These are phyloP conservation scores for Enteromius argenteus DNA, from an alignment of 2,797 vertebrate species.

Conservation along the genomic window DNA sequence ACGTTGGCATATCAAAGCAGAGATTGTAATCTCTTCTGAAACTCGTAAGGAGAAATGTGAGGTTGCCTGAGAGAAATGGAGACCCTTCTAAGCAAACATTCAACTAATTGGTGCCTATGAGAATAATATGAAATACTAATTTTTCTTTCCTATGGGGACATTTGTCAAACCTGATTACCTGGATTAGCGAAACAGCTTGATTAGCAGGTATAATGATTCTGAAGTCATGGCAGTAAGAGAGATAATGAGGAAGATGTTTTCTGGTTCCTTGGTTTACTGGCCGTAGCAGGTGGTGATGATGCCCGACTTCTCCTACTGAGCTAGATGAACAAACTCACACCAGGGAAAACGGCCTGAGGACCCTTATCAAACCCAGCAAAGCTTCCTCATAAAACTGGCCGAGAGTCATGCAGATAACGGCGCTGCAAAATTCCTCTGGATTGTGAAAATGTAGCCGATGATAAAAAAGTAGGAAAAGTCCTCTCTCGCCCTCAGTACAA, in stretches of 20 bases:
- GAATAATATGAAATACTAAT: background rate
- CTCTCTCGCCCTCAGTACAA: slow-evolving; percentile 27
- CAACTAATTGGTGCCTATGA: background rate
- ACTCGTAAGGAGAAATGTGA: background rate
- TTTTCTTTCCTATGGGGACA: slow-evolving; percentile 7
- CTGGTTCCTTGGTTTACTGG: slow-evolving; percentile 39
- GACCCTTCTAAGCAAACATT: background rate
- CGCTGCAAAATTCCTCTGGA: slow-evolving; percentile 10
- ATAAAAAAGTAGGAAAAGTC: slow-evolving; percentile 29
- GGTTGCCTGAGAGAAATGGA: background rate
- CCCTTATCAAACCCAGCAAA: slow-evolving; percentile 53
- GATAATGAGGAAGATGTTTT: slow-evolving; percentile 34
- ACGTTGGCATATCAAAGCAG: background rate
- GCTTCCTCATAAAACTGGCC: slow-evolving; percentile 46
- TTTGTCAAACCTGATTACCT: slow-evolving; percentile 16
- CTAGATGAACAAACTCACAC: slow-evolving; percentile 22
- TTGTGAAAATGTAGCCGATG: slow-evolving; percentile 24
- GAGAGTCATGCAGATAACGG: slow-evolving; percentile 14
- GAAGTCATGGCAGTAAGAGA: slow-evolving; percentile 24
- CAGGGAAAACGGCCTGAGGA: slow-evolving; percentile 30
- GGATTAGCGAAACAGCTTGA: slow-evolving; percentile 9
- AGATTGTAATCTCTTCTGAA: background rate
- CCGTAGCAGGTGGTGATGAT: slow-evolving; percentile 6
- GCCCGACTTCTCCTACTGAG: slow-evolving; percentile 22
- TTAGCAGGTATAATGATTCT: slow-evolving; percentile 32